Evolutionary conservation across 2,888 invertebrate genomes (phyloP).

Genomic region (Salticus scenicus): DNA sequence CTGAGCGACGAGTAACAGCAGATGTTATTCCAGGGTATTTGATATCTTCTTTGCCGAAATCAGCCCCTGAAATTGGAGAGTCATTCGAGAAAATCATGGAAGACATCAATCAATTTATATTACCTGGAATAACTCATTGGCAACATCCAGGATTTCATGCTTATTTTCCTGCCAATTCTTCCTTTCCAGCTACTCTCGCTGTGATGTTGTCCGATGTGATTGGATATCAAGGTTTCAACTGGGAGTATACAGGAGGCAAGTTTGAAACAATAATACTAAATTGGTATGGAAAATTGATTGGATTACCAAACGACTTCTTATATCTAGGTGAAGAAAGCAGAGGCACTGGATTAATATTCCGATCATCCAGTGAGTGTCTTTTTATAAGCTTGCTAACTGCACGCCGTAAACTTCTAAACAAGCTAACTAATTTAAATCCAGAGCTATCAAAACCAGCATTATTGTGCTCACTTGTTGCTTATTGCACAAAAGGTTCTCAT

Average conservation of each 20-base stretch:
- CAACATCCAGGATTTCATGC: conserved; percentile 98
- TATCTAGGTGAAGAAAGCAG: conserved; percentile 83
- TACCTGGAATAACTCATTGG: conserved; percentile 84
- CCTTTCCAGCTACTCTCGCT: conserved; percentile 95
- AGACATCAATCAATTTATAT: conserved; percentile 92
- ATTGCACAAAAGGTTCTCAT: conserved; percentile 81
- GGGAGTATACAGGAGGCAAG: conserved; percentile 98
- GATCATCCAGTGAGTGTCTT: conserved; percentile 96
- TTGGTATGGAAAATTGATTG: conserved; percentile 98
- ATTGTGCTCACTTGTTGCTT: conserved; percentile 92
- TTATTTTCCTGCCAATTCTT: conserved; percentile 99
- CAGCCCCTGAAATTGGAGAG: conserved; percentile 88
- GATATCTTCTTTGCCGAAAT: conserved; percentile 83
- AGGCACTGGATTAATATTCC: conserved; percentile 98
- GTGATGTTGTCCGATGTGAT: conserved; percentile 97
- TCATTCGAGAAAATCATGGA: conserved; percentile 90
- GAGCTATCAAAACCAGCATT: conserved; percentile 91
- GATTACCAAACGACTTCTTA: conserved; percentile 92
- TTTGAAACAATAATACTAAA: conserved; percentile 98
- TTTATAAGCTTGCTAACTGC: conserved; percentile 79
- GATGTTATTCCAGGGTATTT: conserved; percentile 94
- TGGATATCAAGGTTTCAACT: conserved; percentile 87
- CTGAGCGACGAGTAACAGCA: conserved; percentile 87
- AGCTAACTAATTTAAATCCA: conserved; percentile 87
- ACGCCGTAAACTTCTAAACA: conserved; percentile 82